These are phyloP conservation scores for Hiodon alosoides DNA, from an alignment of 2,113 vertebrate species.

Conservation along the genomic window DNA sequence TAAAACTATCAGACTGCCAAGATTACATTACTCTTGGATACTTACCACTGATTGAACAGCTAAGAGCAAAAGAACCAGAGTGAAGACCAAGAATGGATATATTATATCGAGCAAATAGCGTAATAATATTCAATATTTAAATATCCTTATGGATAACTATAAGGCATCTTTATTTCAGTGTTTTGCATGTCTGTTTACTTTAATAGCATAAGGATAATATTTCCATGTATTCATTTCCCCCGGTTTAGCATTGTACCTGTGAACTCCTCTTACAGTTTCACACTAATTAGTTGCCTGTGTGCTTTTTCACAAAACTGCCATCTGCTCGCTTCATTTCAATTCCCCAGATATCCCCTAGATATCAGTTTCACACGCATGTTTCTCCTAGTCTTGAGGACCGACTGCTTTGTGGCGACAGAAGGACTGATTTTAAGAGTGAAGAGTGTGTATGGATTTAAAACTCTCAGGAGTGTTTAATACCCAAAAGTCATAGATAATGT, in stretches of 20 bases:
- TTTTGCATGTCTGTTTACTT: not conserved
- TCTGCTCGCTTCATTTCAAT: not conserved
- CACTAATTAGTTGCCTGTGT: conserved; percentile 13
- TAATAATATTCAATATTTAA: too few relatives aligned
- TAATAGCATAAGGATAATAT: not conserved
- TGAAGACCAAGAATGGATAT: too few relatives aligned
- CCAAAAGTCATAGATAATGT: too few relatives aligned
- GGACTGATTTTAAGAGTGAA: too few relatives aligned
- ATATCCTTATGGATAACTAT: too few relatives aligned
- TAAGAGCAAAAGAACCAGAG: too few relatives aligned
- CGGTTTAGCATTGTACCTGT: conserved; percentile 7
- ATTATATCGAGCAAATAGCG: too few relatives aligned
- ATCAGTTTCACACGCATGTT: too few relatives aligned
- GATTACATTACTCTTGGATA: not conserved
- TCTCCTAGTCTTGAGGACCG: not conserved
- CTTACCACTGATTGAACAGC: too few relatives aligned
- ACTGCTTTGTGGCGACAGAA: not conserved
- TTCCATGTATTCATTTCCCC: not conserved
- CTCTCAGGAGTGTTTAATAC: not conserved
- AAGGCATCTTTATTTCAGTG: too few relatives aligned
- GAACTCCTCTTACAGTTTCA: conserved; percentile 13
- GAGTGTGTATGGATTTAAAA: too few relatives aligned
- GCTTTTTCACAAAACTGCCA: conserved; percentile 6
- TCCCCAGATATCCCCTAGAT: not conserved
- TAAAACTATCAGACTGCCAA: not conserved